Conservation (phyloP, 2,888 invertebrate species). For the Microchrysa polita region DNA sequence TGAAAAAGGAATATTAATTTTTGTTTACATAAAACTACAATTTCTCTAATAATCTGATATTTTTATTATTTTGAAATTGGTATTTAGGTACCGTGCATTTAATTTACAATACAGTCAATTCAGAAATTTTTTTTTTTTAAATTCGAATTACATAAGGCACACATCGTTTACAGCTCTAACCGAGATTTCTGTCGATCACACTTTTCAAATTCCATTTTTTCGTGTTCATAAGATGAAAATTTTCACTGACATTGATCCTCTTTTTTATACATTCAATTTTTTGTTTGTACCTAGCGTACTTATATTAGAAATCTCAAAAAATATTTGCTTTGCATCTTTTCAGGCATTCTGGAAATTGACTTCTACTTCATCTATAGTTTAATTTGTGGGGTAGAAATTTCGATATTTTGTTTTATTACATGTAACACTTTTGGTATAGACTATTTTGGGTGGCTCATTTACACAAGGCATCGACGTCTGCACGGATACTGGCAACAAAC, state of each 20-base stretch:
- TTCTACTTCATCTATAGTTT: too few species aligned
- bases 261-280: background rate
- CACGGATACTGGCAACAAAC: slow-evolving; percentile 56
- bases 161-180: background rate
- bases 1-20: background rate
- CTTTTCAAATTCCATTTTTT: slow-evolving; percentile 1
- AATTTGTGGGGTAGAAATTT: background rate
- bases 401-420: background rate
- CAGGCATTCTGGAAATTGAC: too few species aligned
- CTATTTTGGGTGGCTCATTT: background rate
- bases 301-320: too few species aligned
- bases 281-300: too few species aligned
- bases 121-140: slow-evolving; percentile 13
- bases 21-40: background rate
- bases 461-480: background rate
- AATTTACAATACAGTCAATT: slow-evolving; percentile 3
- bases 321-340: too few species aligned
- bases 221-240: slow-evolving; percentile 33
- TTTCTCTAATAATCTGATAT: slow-evolving; percentile 19
- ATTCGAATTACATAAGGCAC: slow-evolving; percentile 37
- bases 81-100: slow-evolving; percentile 20
- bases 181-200: background rate
- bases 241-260: background rate
- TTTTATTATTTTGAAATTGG: slow-evolving; percentile 8
- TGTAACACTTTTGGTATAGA: background rate